Evolutionary conservation across 2,888 invertebrate species (phyloP).

Genomic region (Drosophila algonquin): DNA sequence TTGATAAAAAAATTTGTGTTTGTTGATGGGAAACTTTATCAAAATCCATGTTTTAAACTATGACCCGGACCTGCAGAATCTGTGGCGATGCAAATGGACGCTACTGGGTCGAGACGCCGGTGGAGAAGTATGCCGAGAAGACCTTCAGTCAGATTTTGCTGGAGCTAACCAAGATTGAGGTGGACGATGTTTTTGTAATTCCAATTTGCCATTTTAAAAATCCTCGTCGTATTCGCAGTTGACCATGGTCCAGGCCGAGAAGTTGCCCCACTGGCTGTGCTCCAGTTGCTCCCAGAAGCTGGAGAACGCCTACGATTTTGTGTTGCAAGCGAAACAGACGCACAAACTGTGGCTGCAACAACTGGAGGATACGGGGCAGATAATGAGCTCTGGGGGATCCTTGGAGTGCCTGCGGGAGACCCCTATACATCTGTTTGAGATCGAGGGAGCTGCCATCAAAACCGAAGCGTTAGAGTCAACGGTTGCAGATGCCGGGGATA

Average conservation of each 20-base stretch:
- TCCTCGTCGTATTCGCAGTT: conserved; percentile 31
- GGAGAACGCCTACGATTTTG: conserved; percentile 60
- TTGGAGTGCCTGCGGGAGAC: conserved; percentile 58
- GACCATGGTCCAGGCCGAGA: conserved; percentile 34
- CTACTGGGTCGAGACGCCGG: conserved; percentile 61
- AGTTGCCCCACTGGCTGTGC: conserved; percentile 62
- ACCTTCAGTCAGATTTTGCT: conserved; percentile 59
- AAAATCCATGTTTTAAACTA: conserved; percentile 26
- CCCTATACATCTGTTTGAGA: conserved; percentile 59
- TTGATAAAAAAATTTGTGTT: not conserved
- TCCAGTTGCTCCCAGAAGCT: conserved; percentile 51
- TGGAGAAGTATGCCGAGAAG: conserved; percentile 56
- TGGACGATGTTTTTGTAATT: conserved; percentile 9
- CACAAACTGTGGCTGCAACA: conserved; percentile 53
- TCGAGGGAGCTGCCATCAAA: conserved; percentile 62
- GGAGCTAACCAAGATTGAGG: conserved; percentile 59
- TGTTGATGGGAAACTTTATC: not conserved
- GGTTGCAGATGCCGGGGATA: not conserved
- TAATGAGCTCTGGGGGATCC: conserved; percentile 12
- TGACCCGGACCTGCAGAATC: conserved; percentile 59
- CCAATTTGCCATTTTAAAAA: conserved; percentile 3
- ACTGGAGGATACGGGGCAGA: not conserved
- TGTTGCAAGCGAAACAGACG: conserved; percentile 53
- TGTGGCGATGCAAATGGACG: conserved; percentile 54
- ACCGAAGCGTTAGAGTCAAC: conserved; percentile 46